Conservation (phyloP, 2,797 vertebrate genomes). For the Amazona finschi region DNA sequence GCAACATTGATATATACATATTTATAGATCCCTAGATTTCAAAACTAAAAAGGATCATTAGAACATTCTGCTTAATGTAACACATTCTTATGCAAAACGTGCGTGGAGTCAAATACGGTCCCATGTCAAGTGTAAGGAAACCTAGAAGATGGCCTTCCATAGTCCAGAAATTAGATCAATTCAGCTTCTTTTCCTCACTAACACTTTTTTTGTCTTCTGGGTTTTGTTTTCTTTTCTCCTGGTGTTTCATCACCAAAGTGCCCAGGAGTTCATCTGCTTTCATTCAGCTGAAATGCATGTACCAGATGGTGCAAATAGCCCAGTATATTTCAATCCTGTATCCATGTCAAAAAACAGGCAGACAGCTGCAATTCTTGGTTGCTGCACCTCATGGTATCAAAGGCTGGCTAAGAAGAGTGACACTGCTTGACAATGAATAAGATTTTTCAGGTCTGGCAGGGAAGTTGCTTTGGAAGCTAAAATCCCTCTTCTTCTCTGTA, state of each 20-base stretch:
- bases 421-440: constrained; percentile 56
- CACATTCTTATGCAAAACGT: not conserved
- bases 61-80: constrained; percentile 47
- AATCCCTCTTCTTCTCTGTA: constrained; percentile 32
- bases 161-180: constrained; percentile 32
- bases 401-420: constrained; percentile 60
- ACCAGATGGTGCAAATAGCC: constrained; percentile 68
- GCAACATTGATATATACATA: constrained; percentile 61
- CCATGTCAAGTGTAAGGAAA: not conserved
- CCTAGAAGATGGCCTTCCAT: not conserved
- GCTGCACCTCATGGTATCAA: constrained; percentile 69
- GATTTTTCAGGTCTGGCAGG: constrained; percentile 63
- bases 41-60: constrained; percentile 50
- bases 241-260: constrained; percentile 62
- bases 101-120: constrained; percentile 2
- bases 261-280: constrained; percentile 59
- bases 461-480: constrained; percentile 49
- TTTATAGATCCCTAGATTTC: constrained; percentile 56
- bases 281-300: constrained; percentile 64
- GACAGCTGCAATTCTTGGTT: constrained; percentile 64
- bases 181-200: constrained; percentile 12
- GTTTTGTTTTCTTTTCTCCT: constrained; percentile 63
- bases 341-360: constrained; percentile 61
- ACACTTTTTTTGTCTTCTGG: constrained; percentile 42
- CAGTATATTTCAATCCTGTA: constrained; percentile 66